Base-by-base conservation (phyloP, 2,888 invertebrate genomes). In the Drosophila differens region DNA sequence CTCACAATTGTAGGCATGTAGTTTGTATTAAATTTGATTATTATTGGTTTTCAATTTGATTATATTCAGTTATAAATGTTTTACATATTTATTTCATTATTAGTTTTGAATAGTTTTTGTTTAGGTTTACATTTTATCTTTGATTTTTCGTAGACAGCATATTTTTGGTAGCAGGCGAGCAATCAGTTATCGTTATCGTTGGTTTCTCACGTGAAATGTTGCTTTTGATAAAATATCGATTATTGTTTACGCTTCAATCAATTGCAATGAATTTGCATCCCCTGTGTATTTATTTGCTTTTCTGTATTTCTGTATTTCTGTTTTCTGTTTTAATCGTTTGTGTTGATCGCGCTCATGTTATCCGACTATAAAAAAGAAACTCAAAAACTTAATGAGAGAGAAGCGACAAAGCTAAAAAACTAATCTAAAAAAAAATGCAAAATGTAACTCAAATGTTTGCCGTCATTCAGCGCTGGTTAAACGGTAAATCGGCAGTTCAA, bases 11-110 rank as follows among this genome's bases (percentile, higher is more conserved):
- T 49, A 66, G 30, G 47, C 39, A 66, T 22, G 47, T 49, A 39
- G 59, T 72, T 86, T 85, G 83, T 84, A 86, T 86, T 86, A 86
- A 84, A 89, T 86, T 86, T 88, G 89, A 83, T 81, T 76, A 65
- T 52, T 49, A 22, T 51, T 33, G 19, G 32, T 66, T 60, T 19
- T 52, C 9, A 44, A 25, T 22, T 71, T 53, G 4, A 51, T 25
- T 62, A 37, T 63, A 49, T 54, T 61, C 12, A 37, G 44, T 66
- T 16, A 61, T 59, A 49, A 35, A 33, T 63, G 37, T 10, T 5
- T 58, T n/a, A 14, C 19, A 37, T 39, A 57, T 16, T 41, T 39
- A n/a, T 58, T 44, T n/a, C n/a, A 7, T 44, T 52, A 32, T 16
- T 54, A 32, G 7, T 47, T 67, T 9, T 59, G 51, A 33, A 22